Evolutionary conservation across 2,113 vertebrate species (phyloP).

Genomic region (Meles meles): DNA sequence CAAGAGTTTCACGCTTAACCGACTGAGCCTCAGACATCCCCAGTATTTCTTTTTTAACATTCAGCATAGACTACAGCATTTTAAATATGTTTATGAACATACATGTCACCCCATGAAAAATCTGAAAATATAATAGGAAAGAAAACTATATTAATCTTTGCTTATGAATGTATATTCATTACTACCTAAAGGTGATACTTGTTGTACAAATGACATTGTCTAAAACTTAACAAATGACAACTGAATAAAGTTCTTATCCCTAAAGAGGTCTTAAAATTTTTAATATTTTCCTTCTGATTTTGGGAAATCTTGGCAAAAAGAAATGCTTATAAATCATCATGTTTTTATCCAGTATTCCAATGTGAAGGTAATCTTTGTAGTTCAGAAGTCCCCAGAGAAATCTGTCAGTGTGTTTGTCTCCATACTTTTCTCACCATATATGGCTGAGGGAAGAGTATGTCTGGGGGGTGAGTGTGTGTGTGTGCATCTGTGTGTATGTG

Average conservation of each 20-base stretch:
- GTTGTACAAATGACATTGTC: neutral
- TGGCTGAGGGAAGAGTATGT: neutral
- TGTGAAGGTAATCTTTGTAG: neutral
- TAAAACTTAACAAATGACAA: neutral
- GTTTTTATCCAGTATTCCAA: neutral
- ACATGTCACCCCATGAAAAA: neutral
- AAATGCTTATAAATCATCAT: neutral
- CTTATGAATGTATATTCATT: neutral
- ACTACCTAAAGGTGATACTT: neutral
- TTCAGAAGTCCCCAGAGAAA: neutral
- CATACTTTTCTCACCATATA: neutral
- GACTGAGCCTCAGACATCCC: neutral
- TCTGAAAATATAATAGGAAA: neutral
- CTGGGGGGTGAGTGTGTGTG: neutral
- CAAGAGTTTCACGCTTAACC: neutral
- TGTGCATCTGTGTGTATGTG: neutral
- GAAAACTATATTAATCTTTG: neutral
- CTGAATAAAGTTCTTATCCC: neutral
- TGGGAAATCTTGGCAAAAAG: neutral
- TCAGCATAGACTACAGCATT: neutral
- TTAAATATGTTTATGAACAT: constrained; percentile 5
- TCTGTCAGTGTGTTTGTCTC: neutral
- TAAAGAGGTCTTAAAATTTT: neutral
- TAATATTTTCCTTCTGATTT: constrained; percentile 11
- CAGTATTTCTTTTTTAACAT: neutral